Conservation (phyloP, 2,113 vertebrate species). For the Abramis brama region DNA sequence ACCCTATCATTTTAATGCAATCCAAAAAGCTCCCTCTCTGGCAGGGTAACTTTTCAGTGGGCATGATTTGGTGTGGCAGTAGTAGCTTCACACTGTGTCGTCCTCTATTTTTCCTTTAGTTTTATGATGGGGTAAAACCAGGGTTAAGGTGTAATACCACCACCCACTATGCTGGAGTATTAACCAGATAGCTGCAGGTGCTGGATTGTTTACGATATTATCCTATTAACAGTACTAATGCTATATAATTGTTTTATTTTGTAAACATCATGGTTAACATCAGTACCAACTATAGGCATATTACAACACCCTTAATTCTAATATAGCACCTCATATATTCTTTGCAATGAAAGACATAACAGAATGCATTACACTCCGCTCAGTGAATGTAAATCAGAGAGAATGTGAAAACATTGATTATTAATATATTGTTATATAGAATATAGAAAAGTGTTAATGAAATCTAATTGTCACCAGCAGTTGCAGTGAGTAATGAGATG, state of each 20-base stretch:
- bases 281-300: neutral
- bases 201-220: neutral
- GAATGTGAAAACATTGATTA: neutral
- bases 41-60: no score
- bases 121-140: neutral
- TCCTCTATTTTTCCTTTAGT: neutral
- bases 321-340: neutral
- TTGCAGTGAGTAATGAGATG: no score
- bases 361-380: neutral
- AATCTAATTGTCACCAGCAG: neutral
- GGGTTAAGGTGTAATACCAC: neutral
- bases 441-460: neutral
- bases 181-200: neutral
- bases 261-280: neutral
- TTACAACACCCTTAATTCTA: neutral
- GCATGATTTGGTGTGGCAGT: neutral
- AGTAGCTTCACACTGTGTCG: neutral
- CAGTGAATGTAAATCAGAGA: neutral
- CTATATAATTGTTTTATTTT: neutral
- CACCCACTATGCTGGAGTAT: neutral
- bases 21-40: neutral
- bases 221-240: neutral
- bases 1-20: neutral
- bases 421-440: neutral
- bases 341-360: neutral